phyloP scores from a whole-genome alignment of 1,140 invertebrate species.

The Drosophila seguyi region DNA sequence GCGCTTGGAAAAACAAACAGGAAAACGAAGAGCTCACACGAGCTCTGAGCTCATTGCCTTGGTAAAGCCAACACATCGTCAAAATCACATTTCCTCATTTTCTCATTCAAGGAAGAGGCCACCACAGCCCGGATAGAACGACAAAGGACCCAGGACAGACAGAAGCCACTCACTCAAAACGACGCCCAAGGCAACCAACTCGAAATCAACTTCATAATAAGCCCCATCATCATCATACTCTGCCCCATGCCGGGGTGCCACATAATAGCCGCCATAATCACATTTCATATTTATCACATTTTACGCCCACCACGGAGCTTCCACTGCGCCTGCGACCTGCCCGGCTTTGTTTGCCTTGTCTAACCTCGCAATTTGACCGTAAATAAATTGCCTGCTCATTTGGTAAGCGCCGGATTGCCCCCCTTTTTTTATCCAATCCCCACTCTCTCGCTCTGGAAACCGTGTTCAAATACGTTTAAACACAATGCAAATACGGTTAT shows the following conservation, averaged over 20 bases:
- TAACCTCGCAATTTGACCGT: conserved; percentile 83
- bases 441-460: conserved; percentile 25
- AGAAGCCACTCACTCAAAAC: conserved; percentile 73
- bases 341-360: conserved; percentile 72
- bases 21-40: conserved; percentile 17
- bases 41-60: conserved; percentile 39
- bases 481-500: conserved; percentile 84
- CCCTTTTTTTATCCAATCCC: conserved; percentile 34
- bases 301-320: conserved; percentile 67
- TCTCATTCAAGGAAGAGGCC: no score
- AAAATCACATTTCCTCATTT: conserved; percentile 80
- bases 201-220: conserved; percentile 77
- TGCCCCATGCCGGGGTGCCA: conserved; percentile 29
- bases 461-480: conserved; percentile 81
- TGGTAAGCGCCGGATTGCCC: conserved; percentile 50
- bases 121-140: conserved; percentile 2
- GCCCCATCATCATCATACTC: conserved; percentile 64
- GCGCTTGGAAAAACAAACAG: conserved; percentile 22
- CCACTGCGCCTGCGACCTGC: conserved; percentile 43
- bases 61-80: conserved; percentile 82
- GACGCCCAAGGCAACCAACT: conserved; percentile 69
- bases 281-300: conserved; percentile 85
- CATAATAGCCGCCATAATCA: conserved; percentile 82
- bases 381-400: conserved; percentile 84
- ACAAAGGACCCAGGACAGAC: conserved; percentile 8